Conservation (phyloP, 2,888 invertebrate species). For the Digitonthophagus gazella region DNA sequence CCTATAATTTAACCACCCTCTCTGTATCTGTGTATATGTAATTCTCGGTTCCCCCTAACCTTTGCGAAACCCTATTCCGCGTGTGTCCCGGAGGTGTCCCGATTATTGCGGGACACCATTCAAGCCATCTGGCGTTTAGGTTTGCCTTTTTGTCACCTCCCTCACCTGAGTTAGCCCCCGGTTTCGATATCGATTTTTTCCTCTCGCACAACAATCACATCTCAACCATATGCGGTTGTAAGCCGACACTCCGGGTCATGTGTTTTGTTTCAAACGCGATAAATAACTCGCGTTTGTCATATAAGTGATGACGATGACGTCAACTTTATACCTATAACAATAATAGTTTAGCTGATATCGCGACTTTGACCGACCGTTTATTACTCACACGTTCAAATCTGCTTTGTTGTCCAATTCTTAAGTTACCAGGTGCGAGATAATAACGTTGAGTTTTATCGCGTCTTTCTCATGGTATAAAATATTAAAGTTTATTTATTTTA, state of each 20-base stretch:
- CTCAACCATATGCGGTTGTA: neutral
- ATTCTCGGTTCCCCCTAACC: slow-evolving; percentile 16
- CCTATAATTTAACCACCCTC: slow-evolving; percentile 19
- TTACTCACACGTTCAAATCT: neutral
- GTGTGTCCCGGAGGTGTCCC: slow-evolving; percentile 48
- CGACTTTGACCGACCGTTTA: neutral
- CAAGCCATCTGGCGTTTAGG: slow-evolving; percentile 49
- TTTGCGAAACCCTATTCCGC: slow-evolving; percentile 41
- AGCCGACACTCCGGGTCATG: neutral
- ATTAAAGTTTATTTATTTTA: neutral
- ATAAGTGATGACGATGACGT: neutral
- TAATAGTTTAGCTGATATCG: neutral
- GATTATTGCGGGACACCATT: slow-evolving; percentile 45
- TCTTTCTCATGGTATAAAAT: neutral
- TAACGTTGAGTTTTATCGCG: neutral
- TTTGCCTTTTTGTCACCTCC: slow-evolving; percentile 34
- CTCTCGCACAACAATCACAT: neutral
- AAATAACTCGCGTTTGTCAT: neutral
- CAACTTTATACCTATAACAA: neutral
- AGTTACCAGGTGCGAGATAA: neutral
- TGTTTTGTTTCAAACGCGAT: neutral
- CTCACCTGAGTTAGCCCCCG: slow-evolving; percentile 24
- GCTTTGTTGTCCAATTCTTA: neutral
- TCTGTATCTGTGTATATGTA: slow-evolving; percentile 16
- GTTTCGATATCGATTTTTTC: slow-evolving; percentile 4